These are phyloP conservation scores for Heliconius aoede DNA, from an alignment of 2,888 invertebrate genomes.

Conservation along the genomic window DNA sequence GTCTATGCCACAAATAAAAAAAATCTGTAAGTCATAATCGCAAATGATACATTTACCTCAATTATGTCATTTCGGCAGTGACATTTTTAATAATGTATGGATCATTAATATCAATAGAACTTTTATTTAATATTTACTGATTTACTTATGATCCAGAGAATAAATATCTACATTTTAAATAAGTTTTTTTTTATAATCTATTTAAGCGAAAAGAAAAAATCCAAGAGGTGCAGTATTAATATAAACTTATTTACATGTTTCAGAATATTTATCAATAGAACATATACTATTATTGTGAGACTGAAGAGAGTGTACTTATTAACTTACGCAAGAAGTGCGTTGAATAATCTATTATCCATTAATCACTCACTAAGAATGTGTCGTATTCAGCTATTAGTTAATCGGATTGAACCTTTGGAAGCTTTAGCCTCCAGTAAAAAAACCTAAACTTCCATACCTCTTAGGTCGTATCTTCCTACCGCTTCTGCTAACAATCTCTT, in stretches of 20 bases:
- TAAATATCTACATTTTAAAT: not conserved
- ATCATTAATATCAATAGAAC: conserved; percentile 47
- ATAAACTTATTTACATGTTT: too few species aligned
- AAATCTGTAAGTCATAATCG: conserved; percentile 70
- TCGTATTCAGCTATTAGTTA: not conserved
- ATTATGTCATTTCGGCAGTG: conserved; percentile 67
- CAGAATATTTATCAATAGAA: too few species aligned
- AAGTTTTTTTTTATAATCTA: not conserved
- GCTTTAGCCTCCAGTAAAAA: not conserved
- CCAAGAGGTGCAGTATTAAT: not conserved
- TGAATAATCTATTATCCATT: too few species aligned
- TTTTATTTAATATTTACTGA: conserved; percentile 34
- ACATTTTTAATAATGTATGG: conserved; percentile 61
- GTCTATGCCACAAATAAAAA: not conserved
- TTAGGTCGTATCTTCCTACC: conserved; percentile 90
- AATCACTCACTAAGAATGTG: too few species aligned
- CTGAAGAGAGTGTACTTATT: too few species aligned
- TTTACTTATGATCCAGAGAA: conserved; percentile 37
- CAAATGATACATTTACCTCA: conserved; percentile 62
- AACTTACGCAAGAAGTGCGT: too few species aligned
- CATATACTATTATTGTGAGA: too few species aligned
- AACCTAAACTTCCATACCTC: conserved; percentile 59
- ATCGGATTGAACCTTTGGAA: too few species aligned
- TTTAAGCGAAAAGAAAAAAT: not conserved
- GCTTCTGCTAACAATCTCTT: conserved; percentile 86